phyloP scores from a whole-genome alignment of 2,113 vertebrate species.

The Lota lota region DNA sequence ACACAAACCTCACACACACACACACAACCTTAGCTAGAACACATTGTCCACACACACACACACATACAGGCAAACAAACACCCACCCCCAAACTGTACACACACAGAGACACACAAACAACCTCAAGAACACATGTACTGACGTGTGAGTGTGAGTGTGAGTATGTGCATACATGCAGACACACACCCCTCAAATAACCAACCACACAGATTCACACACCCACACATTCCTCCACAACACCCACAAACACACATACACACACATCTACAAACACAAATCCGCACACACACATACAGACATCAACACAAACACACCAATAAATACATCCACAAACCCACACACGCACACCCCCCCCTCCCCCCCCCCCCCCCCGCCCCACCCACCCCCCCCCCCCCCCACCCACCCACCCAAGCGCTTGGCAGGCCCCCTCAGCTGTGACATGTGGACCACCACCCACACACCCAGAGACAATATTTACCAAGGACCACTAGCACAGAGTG shows the following conservation, averaged over 20 bases:
- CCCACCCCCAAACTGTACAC: not conserved
- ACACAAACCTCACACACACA: constrained; percentile 35
- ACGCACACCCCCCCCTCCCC: too few species aligned
- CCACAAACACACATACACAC: too few species aligned
- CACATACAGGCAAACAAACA: not conserved
- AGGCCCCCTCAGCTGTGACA: constrained; percentile 30
- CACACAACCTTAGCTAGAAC: constrained; percentile 21
- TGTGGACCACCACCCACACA: constrained; percentile 45
- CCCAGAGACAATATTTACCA: constrained; percentile 62
- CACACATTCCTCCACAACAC: not conserved
- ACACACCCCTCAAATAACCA: too few species aligned
- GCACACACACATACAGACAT: constrained; percentile 1
- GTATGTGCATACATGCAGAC: too few species aligned
- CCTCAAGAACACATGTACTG: not conserved
- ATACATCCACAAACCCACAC: constrained; percentile 1
- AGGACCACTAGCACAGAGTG: constrained; percentile 52
- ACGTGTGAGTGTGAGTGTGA: not conserved
- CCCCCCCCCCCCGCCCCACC: too few species aligned
- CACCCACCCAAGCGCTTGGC: constrained; percentile 44
- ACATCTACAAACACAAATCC: too few species aligned
- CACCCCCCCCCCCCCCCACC: too few species aligned
- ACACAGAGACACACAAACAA: not conserved
- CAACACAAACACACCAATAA: not conserved
- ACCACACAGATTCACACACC: too few species aligned
- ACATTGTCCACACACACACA: constrained; percentile 1